Evolutionary conservation across 2,113 vertebrate species (phyloP), one percentile per base, ranked within the genome.

Genomic region (Scalopus aquaticus): DNA sequence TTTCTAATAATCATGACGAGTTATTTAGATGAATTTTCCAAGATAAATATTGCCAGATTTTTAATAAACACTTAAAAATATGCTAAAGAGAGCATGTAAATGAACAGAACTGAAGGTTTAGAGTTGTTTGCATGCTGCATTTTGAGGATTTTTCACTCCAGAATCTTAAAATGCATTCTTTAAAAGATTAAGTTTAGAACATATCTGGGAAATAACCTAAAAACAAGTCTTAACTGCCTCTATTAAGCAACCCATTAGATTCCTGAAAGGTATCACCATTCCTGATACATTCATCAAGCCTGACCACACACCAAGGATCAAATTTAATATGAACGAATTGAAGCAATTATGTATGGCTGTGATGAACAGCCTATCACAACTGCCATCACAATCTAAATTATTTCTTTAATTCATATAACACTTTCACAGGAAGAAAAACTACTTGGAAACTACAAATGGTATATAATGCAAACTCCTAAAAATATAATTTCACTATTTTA

Each of bases 281-380:
- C 64, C 54, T 88, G 56, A 77, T 65, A 20, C 37, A 73, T 54
- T 82, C 83, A 74, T 78, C 46, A 85, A 91, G 62, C 11, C 30
- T 86, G 39, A 87, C 7, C 69, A 93, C 73, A 78, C 12, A 93
- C 28, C 46, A 69, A 13, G n/a, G 0, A 46, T 76, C 87, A 83
- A 95, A 93, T 80, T 89, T 72, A 93, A 69, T 16, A 77, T 10
- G 72, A 12, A 69, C 44, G 35, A 95, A 93, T 65, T 77, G 30
- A 88, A 92, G 77, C 72, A 67, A 69, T 67, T 78, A 42, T 10
- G 58, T 58, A 46, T 37, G 51, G 30, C 76, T 96, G 30, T 39
- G 22, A 94, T 65, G 84, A 86, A 88, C 89, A 69, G 78, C 79
- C n/a, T 88, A 82, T 51, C 69, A 73, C 22, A 93, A 51, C 0